Evolutionary conservation across 1,140 invertebrate species (phyloP).

Genomic region (Bacillus rossius): DNA sequence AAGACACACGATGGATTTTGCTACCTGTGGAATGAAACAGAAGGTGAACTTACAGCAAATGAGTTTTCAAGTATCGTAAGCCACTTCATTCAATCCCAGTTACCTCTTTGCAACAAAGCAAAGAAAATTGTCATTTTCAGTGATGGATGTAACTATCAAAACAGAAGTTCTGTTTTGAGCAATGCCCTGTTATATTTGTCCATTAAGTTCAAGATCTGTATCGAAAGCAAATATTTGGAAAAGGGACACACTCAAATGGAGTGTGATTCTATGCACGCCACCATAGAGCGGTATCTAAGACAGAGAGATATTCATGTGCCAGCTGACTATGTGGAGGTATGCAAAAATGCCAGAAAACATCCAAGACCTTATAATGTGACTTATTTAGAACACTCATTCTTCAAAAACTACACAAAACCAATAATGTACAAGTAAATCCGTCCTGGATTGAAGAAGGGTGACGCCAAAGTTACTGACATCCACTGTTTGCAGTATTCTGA

Average conservation of each 20-base stretch:
- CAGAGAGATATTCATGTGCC: conserved; percentile 19
- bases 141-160: conserved; percentile 8
- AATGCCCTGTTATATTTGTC: conserved; percentile 23
- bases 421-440: conserved; percentile 23
- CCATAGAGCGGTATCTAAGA: conserved; percentile 10
- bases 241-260: conserved; percentile 25
- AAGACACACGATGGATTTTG: not conserved
- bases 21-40: conserved; percentile 14
- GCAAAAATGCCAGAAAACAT: conserved; percentile 8
- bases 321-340: conserved; percentile 18
- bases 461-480: conserved; percentile 31
- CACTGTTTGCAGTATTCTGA: conserved; percentile 27
- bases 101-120: conserved; percentile 1
- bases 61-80: conserved; percentile 23
- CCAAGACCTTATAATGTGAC: conserved; percentile 19
- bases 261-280: conserved; percentile 10
- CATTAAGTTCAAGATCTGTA: conserved; percentile 15
- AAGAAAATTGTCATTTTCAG: conserved; percentile 22
- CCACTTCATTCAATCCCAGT: conserved; percentile 11
- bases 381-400: conserved; percentile 15
- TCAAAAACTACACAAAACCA: conserved; percentile 15
- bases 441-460: conserved; percentile 28
- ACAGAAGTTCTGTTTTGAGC: conserved; percentile 25
- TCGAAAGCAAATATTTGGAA: conserved; percentile 32
- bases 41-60: not conserved